Evolutionary conservation across 2,113 vertebrate genomes (phyloP).

Genomic region (Grantiella picta): DNA sequence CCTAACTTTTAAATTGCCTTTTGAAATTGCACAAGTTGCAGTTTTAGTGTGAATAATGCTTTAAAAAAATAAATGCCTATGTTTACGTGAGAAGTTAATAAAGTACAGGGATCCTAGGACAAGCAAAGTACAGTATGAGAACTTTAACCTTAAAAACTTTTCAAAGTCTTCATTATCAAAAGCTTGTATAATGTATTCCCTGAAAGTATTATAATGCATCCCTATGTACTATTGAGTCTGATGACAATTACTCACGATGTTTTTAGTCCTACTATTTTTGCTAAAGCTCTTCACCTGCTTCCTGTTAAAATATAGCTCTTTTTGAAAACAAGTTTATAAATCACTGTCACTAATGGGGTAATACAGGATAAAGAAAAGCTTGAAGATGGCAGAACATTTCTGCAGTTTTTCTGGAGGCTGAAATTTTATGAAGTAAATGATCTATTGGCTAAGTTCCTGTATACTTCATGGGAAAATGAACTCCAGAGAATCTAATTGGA

Average conservation of each 20-base stretch:
- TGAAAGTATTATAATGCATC: not conserved
- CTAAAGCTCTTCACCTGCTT: not conserved
- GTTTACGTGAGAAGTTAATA: not conserved
- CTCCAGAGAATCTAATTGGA: not conserved
- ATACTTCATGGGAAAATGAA: not conserved
- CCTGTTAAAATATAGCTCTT: not conserved
- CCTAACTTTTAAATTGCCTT: not conserved
- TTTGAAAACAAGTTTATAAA: not conserved
- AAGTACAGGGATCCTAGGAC: not conserved
- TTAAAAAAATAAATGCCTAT: not conserved
- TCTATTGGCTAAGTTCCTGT: not conserved
- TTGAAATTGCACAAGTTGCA: not conserved
- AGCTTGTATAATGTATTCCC: not conserved
- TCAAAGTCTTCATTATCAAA: conserved; percentile 1
- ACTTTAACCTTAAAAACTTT: not conserved
- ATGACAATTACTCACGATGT: not conserved
- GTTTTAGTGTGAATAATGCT: not conserved
- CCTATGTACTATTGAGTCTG: not conserved
- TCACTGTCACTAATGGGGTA: not conserved
- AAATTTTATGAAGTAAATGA: not conserved
- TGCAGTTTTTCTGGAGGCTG: not conserved
- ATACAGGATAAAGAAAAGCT: not conserved
- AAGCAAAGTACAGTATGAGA: not conserved
- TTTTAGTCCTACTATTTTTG: not conserved
- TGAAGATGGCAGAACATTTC: not conserved